phyloP scores from a whole-genome alignment of 2,797 vertebrate genomes.

The Lutjanus argentimaculatus region DNA sequence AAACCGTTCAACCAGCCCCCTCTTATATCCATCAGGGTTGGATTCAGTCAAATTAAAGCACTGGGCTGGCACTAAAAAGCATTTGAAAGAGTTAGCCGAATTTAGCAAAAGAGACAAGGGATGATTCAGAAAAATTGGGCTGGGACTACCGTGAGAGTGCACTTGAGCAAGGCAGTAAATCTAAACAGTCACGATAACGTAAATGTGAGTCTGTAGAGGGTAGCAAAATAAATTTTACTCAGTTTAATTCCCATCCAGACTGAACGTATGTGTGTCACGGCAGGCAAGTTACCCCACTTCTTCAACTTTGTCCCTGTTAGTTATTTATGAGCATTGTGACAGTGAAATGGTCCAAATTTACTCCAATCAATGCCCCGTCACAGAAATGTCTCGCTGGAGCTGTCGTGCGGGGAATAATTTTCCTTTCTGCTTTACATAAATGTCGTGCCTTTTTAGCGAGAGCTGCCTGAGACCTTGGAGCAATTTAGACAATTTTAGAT shows the following conservation, averaged over 20 bases:
- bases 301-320: constrained; percentile 32
- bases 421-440: constrained; percentile 61
- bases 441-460: constrained; percentile 42
- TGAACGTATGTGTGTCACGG: not conserved
- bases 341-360: constrained; percentile 49
- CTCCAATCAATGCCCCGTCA: constrained; percentile 54
- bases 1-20: constrained; percentile 60
- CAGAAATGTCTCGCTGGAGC: constrained; percentile 53
- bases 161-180: constrained; percentile 18
- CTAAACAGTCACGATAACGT: not conserved
- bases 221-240: not conserved
- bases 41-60: constrained; percentile 66
- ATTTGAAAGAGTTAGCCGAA: constrained; percentile 38
- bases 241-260: not conserved
- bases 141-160: not conserved
- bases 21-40: constrained; percentile 55
- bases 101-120: constrained; percentile 21
- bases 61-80: constrained; percentile 60
- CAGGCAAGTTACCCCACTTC: not conserved
- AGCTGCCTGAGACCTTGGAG: constrained; percentile 61
- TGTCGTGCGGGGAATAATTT: constrained; percentile 57
- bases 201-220: not conserved
- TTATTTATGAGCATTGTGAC: constrained; percentile 45
- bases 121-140: not conserved
- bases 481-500: constrained; percentile 65